phyloP scores from a whole-genome alignment of 2,113 vertebrate species.

The Erythrocercus mccallii region DNA sequence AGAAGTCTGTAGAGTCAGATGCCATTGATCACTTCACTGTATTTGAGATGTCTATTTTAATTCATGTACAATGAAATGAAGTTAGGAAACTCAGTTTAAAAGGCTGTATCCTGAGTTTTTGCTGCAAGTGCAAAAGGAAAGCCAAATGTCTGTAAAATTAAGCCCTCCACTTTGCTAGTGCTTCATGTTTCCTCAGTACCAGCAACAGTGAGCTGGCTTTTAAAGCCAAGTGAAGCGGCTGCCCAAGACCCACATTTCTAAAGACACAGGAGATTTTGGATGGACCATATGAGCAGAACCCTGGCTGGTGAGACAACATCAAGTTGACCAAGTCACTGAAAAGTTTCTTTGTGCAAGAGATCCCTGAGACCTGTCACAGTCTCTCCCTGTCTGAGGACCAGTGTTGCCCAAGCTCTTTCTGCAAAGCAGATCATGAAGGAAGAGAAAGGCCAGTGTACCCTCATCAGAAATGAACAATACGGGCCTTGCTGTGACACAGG shows the following conservation, averaged over 20 bases:
- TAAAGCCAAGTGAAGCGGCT: neutral
- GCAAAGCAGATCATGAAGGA: neutral
- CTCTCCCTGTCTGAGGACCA: neutral
- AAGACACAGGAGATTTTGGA: neutral
- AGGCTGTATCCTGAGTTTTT: neutral
- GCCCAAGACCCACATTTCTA: neutral
- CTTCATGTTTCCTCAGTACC: neutral
- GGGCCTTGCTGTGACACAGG: neutral
- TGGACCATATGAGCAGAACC: neutral
- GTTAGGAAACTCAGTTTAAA: neutral
- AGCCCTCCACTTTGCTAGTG: neutral
- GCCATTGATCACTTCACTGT: neutral
- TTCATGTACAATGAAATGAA: neutral
- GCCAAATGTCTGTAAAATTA: neutral
- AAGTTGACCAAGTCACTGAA: neutral
- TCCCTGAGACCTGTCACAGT: neutral
- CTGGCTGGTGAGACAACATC: neutral
- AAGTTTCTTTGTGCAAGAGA: neutral
- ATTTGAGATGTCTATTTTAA: neutral
- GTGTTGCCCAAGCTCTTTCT: neutral
- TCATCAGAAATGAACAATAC: neutral
- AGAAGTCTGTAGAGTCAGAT: neutral
- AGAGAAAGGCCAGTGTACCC: neutral
- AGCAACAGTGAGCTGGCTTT: neutral
- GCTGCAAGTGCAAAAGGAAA: neutral